Percentiles rank a stretch among this genome's conserved stretches.
These are phyloP conservation scores for Steatocranus sp. DNA, from an alignment of 2,797 vertebrate species.

Conservation along the genomic window DNA sequence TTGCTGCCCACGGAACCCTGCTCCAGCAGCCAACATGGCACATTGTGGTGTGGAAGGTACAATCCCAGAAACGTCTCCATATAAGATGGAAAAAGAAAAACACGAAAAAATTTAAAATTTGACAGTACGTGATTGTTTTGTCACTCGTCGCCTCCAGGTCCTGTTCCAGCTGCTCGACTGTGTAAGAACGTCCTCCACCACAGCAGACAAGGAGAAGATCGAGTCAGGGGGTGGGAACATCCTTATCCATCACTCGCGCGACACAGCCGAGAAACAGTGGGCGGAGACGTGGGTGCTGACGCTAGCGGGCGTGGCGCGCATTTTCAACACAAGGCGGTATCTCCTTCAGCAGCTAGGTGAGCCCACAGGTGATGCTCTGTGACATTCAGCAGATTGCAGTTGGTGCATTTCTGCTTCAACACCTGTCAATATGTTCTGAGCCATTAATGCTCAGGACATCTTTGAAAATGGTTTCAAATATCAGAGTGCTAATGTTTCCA, in stretches of 20 bases:
- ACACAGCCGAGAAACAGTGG: conserved; percentile 99
- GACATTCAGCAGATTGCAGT: not conserved
- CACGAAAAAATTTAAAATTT: not conserved
- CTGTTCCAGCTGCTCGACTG: conserved; percentile 92
- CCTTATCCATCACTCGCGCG: conserved; percentile 97
- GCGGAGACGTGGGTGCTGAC: conserved; percentile 99
- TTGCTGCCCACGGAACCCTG: conserved; percentile 94
- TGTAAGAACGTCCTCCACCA: conserved; percentile 92
- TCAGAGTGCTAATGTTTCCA: not conserved
- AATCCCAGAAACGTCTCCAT: not conserved
- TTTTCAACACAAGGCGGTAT: conserved; percentile 96
- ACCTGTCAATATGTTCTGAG: not conserved
- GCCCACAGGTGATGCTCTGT: not conserved
- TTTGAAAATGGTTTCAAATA: not conserved
- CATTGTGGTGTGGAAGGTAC: conserved; percentile 98
- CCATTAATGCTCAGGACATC: not conserved
- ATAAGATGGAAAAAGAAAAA: not conserved
- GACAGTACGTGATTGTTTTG: not conserved
- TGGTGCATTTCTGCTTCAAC: not conserved
- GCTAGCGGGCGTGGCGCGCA: conserved; percentile 93
- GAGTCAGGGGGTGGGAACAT: conserved; percentile 98
- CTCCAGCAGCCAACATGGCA: conserved; percentile 96
- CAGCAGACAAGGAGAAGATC: conserved; percentile 98
- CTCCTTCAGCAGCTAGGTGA: conserved; percentile 92
- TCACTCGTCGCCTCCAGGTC: conserved; percentile 73